phyloP scores from a whole-genome alignment of 2,113 vertebrate genomes.

The Percopsis transmontana region DNA sequence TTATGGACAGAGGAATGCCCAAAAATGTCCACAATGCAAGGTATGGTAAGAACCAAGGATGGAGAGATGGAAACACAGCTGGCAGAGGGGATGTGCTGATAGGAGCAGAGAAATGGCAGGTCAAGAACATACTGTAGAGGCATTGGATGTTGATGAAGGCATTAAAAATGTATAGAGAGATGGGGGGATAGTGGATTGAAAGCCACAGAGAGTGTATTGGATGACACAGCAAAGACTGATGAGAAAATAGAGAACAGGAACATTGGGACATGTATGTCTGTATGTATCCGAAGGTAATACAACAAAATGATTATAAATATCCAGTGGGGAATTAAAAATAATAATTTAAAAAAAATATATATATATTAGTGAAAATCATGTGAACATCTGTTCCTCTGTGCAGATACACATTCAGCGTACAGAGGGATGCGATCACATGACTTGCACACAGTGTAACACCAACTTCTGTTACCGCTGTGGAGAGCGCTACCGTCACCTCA shows the following conservation, averaged over 20 bases:
- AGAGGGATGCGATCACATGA: conserved; percentile 98
- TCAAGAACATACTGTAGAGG: neutral
- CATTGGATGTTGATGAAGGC: conserved; percentile 29
- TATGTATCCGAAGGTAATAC: neutral
- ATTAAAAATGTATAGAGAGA: conserved; percentile 41
- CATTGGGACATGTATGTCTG: neutral
- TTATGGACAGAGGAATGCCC: conserved; percentile 97
- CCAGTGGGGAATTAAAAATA: too few relatives aligned
- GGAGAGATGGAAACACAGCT: neutral
- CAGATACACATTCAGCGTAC: conserved; percentile 98
- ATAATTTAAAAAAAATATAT: too few relatives aligned
- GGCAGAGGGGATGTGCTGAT: conserved; percentile 31
- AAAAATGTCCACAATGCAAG: conserved; percentile 98
- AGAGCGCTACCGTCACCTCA: conserved; percentile 92
- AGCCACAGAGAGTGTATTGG: conserved; percentile 12
- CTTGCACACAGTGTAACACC: conserved; percentile 95
- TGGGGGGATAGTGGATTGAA: conserved; percentile 37
- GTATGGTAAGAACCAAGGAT: conserved; percentile 60
- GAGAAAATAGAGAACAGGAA: neutral
- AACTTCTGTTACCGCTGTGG: conserved; percentile 99
- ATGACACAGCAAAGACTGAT: neutral
- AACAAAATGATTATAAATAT: too few relatives aligned
- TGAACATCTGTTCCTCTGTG: neutral
- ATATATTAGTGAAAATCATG: too few relatives aligned
- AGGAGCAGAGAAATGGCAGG: conserved; percentile 1